These are phyloP conservation scores for Bombus superbus DNA, from an alignment of 1,140 invertebrate genomes.

Conservation along the genomic window DNA sequence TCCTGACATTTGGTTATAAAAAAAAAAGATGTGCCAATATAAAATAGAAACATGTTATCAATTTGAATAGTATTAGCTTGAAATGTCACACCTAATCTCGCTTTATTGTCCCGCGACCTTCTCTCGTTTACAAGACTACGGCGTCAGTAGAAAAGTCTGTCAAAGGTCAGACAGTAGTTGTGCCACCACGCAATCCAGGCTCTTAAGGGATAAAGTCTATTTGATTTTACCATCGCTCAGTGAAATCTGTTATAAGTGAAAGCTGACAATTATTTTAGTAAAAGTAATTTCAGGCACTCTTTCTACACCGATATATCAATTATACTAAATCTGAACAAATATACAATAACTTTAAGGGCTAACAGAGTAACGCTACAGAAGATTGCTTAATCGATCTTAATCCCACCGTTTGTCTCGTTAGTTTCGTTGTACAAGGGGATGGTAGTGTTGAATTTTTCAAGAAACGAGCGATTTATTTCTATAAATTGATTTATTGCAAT, in stretches of 20 bases:
- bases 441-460: no score
- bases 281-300: neutral
- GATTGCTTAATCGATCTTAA: no score
- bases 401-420: no score
- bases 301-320: no score
- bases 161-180: slow-evolving; percentile 16
- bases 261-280: neutral
- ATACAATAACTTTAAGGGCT: neutral
- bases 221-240: neutral
- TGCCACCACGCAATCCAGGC: neutral
- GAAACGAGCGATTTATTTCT: no score
- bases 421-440: no score
- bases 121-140: no score
- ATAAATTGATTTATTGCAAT: no score
- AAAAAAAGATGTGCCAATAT: neutral
- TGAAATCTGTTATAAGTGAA: no score
- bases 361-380: neutral
- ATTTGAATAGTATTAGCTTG: neutral
- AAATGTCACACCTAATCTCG: neutral
- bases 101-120: slow-evolving; percentile 12
- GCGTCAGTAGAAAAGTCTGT: slow-evolving; percentile 11
- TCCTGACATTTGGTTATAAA: neutral
- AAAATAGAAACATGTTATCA: neutral
- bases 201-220: neutral
- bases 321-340: neutral